Percentiles rank a stretch among this genome's conserved stretches.
These are phyloP conservation scores for Theristus sp. DNA, from an alignment of 2,888 invertebrate genomes.

Conservation along the genomic window DNA sequence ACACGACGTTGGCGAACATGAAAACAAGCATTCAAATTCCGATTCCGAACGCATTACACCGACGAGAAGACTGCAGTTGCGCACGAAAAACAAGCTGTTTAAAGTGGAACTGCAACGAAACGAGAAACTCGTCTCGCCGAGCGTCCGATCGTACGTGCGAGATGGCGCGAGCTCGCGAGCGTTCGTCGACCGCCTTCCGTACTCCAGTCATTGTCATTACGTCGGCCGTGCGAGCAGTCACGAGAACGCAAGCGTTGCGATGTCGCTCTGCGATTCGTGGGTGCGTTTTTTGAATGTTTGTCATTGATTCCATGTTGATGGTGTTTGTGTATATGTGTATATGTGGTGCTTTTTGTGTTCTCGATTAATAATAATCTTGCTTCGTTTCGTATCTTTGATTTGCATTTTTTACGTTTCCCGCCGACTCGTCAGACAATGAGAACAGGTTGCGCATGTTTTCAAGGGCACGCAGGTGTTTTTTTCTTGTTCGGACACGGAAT, in stretches of 20 bases:
- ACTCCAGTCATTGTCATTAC: conserved; percentile 17
- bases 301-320: too few species aligned
- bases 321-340: not conserved
- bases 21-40: too few species aligned
- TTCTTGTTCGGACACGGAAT: too few species aligned
- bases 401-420: too few species aligned
- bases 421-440: too few species aligned
- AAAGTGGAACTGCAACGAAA: not conserved
- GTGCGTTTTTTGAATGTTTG: too few species aligned
- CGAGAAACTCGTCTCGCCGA: not conserved
- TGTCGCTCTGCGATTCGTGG: not conserved
- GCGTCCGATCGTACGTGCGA: not conserved
- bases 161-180: not conserved
- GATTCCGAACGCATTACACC: too few species aligned
- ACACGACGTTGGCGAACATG: too few species aligned
- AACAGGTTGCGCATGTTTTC: too few species aligned
- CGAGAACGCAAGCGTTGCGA: conserved; percentile 3
- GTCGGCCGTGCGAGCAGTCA: conserved; percentile 12
- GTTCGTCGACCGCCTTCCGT: not conserved
- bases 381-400: not conserved
- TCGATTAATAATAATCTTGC: not conserved
- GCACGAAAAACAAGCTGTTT: not conserved
- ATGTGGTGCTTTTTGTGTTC: too few species aligned
- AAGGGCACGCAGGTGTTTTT: too few species aligned
- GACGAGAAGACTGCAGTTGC: too few species aligned